Conservation (phyloP, 2,797 vertebrate species). For the Liparis tanakae region DNA sequence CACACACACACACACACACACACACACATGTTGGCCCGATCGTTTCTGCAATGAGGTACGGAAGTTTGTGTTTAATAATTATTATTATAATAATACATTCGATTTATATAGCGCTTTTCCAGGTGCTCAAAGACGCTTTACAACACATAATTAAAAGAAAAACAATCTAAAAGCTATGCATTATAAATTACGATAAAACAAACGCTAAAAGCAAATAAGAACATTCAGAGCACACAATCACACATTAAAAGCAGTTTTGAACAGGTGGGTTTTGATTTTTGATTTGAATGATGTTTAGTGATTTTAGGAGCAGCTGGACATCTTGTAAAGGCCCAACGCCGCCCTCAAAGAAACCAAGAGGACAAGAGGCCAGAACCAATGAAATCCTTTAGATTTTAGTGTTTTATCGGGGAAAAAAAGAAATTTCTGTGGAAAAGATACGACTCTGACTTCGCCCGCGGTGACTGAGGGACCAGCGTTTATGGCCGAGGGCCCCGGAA, state of each 20-base stretch:
- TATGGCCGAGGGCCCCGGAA: constrained; percentile 38
- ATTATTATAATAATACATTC: too few relatives aligned
- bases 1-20: background rate
- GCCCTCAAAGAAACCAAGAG: background rate
- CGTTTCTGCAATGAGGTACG: constrained; percentile 2
- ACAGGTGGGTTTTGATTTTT: too few relatives aligned
- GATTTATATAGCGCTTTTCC: too few relatives aligned
- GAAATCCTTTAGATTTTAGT: background rate
- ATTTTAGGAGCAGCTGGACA: constrained; percentile 12
- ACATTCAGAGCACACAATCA: too few relatives aligned
- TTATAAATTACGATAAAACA: too few relatives aligned
- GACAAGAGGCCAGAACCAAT: constrained; percentile 5
- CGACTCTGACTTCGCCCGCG: constrained; percentile 4
- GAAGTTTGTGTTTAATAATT: constrained; percentile 6
- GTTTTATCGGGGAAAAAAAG: background rate
- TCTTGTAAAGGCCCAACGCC: background rate
- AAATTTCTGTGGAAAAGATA: background rate
- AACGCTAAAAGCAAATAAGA: too few relatives aligned
- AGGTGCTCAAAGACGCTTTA: too few relatives aligned
- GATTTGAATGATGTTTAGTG: too few relatives aligned
- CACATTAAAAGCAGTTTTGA: too few relatives aligned
- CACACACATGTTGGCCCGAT: background rate
- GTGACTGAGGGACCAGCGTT: constrained; percentile 32
- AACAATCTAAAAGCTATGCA: too few relatives aligned
- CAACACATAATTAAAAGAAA: too few relatives aligned